Evolutionary conservation across 2,888 invertebrate species (phyloP).

Genomic region (Pterostichus niger): DNA sequence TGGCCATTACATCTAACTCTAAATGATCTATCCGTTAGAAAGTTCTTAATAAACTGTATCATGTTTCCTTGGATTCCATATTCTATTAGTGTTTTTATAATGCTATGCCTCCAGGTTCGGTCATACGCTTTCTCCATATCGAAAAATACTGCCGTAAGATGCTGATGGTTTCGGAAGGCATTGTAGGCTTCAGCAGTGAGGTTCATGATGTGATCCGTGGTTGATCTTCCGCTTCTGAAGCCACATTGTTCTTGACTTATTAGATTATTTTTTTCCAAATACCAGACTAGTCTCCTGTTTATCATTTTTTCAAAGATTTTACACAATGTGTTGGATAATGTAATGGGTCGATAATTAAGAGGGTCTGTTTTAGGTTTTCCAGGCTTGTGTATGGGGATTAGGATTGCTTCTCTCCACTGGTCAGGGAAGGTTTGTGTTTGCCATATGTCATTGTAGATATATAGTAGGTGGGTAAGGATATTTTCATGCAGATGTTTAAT

Average conservation of each 20-base stretch:
- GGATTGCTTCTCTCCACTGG: too few species aligned
- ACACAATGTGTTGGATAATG: not conserved
- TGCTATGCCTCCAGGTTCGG: conserved; percentile 43
- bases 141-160: conserved; percentile 21
- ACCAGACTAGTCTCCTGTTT: conserved; percentile 49
- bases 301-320: conserved; percentile 47
- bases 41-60: conserved; percentile 49
- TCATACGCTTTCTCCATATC: conserved; percentile 22
- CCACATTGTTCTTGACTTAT: conserved; percentile 19
- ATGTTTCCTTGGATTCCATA: conserved; percentile 61
- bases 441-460: conserved; percentile 19
- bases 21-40: conserved; percentile 43
- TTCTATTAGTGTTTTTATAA: conserved; percentile 32
- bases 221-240: conserved; percentile 28
- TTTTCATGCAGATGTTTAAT: conserved; percentile 12
- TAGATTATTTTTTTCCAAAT: conserved; percentile 32
- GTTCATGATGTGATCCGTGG: conserved; percentile 40
- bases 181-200: conserved; percentile 15
- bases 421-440: not conserved
- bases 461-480: not conserved
- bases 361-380: conserved; percentile 21
- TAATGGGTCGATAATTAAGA: conserved; percentile 6
- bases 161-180: conserved; percentile 4
- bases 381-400: conserved; percentile 27
- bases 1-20: not conserved